These are phyloP conservation scores for Atractosteus spatula DNA, from an alignment of 2,113 vertebrate species.

Conservation along the genomic window DNA sequence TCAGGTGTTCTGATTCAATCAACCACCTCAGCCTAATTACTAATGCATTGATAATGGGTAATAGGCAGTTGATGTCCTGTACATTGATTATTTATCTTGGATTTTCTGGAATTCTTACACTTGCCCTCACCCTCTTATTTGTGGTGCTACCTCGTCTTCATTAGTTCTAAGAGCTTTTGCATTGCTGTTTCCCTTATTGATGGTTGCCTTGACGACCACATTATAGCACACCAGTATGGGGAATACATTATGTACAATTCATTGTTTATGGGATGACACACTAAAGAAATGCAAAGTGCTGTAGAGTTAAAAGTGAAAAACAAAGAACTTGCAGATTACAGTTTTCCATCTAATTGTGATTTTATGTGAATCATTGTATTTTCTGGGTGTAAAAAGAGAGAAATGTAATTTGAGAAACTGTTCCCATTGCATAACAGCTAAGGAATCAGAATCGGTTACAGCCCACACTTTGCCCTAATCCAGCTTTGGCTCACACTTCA, in stretches of 20 bases:
- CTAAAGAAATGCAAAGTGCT: not conserved
- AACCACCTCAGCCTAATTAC: too few relatives aligned
- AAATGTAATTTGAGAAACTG: not conserved
- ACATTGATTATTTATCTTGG: too few relatives aligned
- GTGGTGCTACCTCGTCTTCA: not conserved
- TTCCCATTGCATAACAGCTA: not conserved
- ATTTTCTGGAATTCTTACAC: too few relatives aligned
- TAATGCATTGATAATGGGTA: too few relatives aligned
- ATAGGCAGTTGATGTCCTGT: too few relatives aligned
- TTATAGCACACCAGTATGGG: not conserved
- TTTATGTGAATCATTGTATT: not conserved
- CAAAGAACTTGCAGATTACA: not conserved
- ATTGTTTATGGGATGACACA: not conserved
- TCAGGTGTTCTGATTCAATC: too few relatives aligned
- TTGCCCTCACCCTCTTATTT: too few relatives aligned
- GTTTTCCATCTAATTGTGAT: not conserved
- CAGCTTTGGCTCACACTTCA: not conserved
- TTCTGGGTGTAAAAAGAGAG: not conserved
- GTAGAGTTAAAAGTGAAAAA: not conserved
- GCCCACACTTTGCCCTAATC: not conserved
- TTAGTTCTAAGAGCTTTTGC: conserved; percentile 6
- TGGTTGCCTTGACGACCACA: conserved; percentile 33
- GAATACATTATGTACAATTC: not conserved
- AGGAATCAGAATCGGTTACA: not conserved
- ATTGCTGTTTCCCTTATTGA: conserved; percentile 20